A percentile compares a stretch with the other conserved stretches of the same genome.
Evolutionary conservation across 1,140 invertebrate genomes (phyloP).

Genomic region (Armadillidium nasatum): DNA sequence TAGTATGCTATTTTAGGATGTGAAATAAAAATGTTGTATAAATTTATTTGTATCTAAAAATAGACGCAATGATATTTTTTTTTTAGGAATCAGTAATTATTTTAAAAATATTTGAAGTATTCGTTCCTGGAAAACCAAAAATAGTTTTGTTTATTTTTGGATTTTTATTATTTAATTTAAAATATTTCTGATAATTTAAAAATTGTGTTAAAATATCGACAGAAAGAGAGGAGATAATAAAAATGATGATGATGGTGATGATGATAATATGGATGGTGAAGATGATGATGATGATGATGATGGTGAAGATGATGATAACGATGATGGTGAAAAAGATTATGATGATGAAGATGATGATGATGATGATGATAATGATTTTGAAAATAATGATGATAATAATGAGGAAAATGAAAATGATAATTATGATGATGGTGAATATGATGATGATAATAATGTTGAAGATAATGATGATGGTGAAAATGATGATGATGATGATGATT

Average conservation of each 20-base stretch:
- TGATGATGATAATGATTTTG: background rate
- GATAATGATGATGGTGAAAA: background rate
- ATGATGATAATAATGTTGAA: background rate
- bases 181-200: too few relatives aligned
- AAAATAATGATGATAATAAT: too few relatives aligned
- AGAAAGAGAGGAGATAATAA: background rate
- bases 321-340: background rate
- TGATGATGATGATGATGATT: background rate
- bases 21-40: too few relatives aligned
- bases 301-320: background rate
- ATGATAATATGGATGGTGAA: background rate
- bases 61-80: too few relatives aligned
- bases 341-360: slow-evolving; percentile 7
- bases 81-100: too few relatives aligned
- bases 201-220: too few relatives aligned
- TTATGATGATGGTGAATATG: background rate
- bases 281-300: slow-evolving; percentile 14
- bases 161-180: too few relatives aligned
- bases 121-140: too few relatives aligned
- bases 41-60: too few relatives aligned
- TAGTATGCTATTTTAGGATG: too few relatives aligned
- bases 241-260: background rate
- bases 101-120: too few relatives aligned
- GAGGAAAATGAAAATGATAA: background rate
- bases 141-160: too few relatives aligned